A percentile compares a stretch with the other conserved stretches of the same genome.
Conservation (phyloP, 2,797 vertebrate species). For the Galagoides demidoff region DNA sequence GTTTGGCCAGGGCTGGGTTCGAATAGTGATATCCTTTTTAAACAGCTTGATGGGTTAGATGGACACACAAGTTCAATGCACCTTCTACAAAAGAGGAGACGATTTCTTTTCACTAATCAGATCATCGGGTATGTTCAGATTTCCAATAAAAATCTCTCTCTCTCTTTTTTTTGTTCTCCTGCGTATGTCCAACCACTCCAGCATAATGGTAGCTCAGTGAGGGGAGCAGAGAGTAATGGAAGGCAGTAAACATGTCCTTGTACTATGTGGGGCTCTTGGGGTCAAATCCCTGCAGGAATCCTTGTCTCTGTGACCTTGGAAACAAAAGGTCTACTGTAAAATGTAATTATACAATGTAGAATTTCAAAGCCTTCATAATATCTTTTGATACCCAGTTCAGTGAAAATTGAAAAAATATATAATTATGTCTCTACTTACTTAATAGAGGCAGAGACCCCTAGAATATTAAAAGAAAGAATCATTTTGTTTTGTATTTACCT, state of each 20-base stretch:
- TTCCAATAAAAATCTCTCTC: slow-evolving; percentile 64
- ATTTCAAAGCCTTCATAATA: not conserved
- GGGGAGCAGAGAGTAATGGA: not conserved
- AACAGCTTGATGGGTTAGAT: not conserved
- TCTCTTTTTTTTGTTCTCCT: not conserved
- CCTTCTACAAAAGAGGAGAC: not conserved
- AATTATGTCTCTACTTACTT: not conserved
- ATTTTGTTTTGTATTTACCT: no score
- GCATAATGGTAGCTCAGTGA: slow-evolving; percentile 32
- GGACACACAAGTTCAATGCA: not conserved
- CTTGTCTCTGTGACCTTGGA: not conserved
- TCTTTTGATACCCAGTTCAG: not conserved
- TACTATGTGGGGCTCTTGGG: not conserved
- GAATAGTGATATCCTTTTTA: not conserved
- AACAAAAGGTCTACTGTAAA: slow-evolving; percentile 2
- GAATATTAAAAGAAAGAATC: not conserved
- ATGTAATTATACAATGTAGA: not conserved
- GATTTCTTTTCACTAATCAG: slow-evolving; percentile 43
- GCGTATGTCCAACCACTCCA: slow-evolving; percentile 27
- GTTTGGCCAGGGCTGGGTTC: no score
- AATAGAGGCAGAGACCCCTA: not conserved
- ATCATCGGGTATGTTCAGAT: slow-evolving; percentile 72
- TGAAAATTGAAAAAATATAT: not conserved
- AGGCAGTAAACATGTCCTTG: not conserved
- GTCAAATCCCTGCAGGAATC: not conserved